These are phyloP conservation scores for Chironomus tentans DNA, from an alignment of 2,888 invertebrate genomes.

Conservation along the genomic window DNA sequence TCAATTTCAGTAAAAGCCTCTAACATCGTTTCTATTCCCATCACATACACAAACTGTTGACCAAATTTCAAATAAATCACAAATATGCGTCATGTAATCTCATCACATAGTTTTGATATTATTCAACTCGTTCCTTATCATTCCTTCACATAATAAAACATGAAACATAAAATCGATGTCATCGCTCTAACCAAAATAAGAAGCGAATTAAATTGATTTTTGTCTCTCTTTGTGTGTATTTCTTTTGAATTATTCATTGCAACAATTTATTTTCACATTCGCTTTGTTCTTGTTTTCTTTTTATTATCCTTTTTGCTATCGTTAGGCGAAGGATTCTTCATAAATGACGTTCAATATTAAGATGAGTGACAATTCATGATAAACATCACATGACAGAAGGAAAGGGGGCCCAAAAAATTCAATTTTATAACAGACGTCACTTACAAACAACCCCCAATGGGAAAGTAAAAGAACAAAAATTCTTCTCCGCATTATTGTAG, in stretches of 20 bases:
- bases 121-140: no score
- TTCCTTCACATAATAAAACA: neutral
- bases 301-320: neutral
- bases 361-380: no score
- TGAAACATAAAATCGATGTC: neutral
- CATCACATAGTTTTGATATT: no score
- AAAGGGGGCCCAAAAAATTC: no score
- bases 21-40: neutral
- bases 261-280: constrained; percentile 1
- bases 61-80: neutral
- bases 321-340: no score
- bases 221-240: neutral
- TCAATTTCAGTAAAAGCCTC: neutral
- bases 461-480: neutral
- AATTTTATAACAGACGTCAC: neutral
- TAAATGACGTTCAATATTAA: no score
- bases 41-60: neutral
- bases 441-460: neutral
- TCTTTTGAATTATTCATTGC: neutral
- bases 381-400: no score
- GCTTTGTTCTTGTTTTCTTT: neutral
- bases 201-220: neutral
- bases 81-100: no score
- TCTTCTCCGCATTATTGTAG: neutral
- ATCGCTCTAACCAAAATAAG: neutral